Conservation (phyloP, 2,797 vertebrate genomes). For the Gobio occitaniae region DNA sequence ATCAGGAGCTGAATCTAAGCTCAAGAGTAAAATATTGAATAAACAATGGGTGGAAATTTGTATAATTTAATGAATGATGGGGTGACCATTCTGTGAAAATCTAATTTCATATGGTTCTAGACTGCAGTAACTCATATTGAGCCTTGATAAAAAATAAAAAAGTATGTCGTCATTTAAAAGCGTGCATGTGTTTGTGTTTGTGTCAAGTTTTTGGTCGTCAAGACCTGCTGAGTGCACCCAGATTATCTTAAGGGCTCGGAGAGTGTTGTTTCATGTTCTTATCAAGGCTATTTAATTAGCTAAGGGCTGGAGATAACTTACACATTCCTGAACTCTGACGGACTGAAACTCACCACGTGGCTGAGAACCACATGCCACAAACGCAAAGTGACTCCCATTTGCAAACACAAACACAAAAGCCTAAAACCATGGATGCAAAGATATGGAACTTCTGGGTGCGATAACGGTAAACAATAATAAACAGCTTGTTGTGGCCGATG, state of each 20-base stretch:
- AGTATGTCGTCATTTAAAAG: not conserved
- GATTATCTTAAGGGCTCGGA: slow-evolving; percentile 57
- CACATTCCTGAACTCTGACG: slow-evolving; percentile 60
- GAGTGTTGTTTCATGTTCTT: slow-evolving; percentile 59
- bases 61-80: not conserved
- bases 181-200: not conserved
- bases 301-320: slow-evolving; percentile 54
- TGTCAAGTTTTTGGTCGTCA: not conserved
- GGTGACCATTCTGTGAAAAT: not conserved
- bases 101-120: not conserved
- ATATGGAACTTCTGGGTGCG: not conserved
- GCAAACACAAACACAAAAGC: not conserved
- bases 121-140: not conserved
- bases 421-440: not conserved
- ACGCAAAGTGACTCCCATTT: not conserved
- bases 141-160: not conserved
- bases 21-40: not conserved
- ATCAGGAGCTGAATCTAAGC: not conserved
- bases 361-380: slow-evolving; percentile 26
- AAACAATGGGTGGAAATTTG: not conserved
- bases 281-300: slow-evolving; percentile 61
- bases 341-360: slow-evolving; percentile 42
- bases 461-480: slow-evolving; percentile 10
- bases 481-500: not conserved
- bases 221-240: slow-evolving; percentile 46